Conservation (phyloP, 2,888 invertebrate species). For the Siphonodentalium dalli region DNA sequence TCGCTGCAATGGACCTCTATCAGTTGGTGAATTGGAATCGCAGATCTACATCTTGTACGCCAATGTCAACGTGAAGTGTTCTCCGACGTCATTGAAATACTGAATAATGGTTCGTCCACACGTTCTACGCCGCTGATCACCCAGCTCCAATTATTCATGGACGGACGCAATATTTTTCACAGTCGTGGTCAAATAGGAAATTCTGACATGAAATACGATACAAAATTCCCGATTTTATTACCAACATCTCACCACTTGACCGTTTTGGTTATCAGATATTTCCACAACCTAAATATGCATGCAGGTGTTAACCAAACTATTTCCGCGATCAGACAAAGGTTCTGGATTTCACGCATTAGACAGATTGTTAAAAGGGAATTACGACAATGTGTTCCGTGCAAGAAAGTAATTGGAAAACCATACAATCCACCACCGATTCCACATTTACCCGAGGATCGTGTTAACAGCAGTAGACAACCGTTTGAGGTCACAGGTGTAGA, state of each 20-base stretch:
- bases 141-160: too few species aligned
- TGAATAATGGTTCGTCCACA: too few species aligned
- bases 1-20: too few species aligned
- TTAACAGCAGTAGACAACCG: slow-evolving; percentile 9
- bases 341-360: slow-evolving; percentile 23
- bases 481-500: slow-evolving; percentile 27
- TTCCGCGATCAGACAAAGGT: slow-evolving; percentile 18
- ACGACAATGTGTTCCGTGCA: slow-evolving; percentile 20
- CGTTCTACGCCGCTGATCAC: too few species aligned
- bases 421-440: slow-evolving; percentile 18
- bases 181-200: too few species aligned
- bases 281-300: slow-evolving; percentile 15
- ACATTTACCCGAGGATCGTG: slow-evolving; percentile 19
- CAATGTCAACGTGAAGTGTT: too few species aligned
- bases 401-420: slow-evolving; percentile 15
- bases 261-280: slow-evolving; percentile 13
- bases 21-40: too few species aligned
- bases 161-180: too few species aligned
- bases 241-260: slow-evolving; percentile 16
- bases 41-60: too few species aligned
- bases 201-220: too few species aligned
- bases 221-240: slow-evolving; percentile 15
- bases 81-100: too few species aligned
- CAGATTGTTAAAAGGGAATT: slow-evolving; percentile 1
- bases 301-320: slow-evolving; percentile 13